These are phyloP conservation scores for Phainopepla nitens DNA, from an alignment of 2,113 vertebrate genomes.

Conservation along the genomic window DNA sequence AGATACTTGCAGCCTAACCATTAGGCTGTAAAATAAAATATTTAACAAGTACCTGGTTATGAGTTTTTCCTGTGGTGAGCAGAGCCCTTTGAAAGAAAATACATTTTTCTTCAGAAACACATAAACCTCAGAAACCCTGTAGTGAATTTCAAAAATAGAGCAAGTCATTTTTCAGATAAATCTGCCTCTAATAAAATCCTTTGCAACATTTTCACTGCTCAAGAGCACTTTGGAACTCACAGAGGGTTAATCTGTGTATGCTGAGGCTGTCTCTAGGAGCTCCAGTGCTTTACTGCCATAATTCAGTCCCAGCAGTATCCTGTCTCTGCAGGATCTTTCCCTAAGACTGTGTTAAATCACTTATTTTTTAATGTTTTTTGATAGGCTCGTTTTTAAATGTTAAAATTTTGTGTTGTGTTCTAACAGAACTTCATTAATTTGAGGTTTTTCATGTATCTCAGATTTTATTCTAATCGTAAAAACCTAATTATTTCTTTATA, in stretches of 20 bases:
- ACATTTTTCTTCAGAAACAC: neutral
- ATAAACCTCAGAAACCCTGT: neutral
- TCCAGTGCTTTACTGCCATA: neutral
- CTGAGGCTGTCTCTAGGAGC: neutral
- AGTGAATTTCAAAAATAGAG: neutral
- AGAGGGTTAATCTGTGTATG: neutral
- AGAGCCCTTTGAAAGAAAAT: neutral
- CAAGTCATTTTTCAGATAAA: neutral
- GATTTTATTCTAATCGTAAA: conserved; percentile 1
- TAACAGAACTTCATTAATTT: neutral
- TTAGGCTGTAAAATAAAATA: neutral
- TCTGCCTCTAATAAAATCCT: neutral
- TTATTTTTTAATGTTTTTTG: neutral
- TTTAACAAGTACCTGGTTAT: neutral
- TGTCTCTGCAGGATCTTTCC: neutral
- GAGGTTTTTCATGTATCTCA: neutral
- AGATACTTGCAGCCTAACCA: neutral
- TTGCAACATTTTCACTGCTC: neutral
- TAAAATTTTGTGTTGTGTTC: neutral
- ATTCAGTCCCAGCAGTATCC: neutral
- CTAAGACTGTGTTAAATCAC: neutral
- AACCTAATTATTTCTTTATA: neutral
- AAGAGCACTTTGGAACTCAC: neutral
- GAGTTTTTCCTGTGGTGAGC: neutral
- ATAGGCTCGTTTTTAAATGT: neutral